Evolutionary conservation across 2,113 vertebrate genomes (phyloP), one percentile per base, ranked within the genome.

Genomic region (Ranitomeya imitator): DNA sequence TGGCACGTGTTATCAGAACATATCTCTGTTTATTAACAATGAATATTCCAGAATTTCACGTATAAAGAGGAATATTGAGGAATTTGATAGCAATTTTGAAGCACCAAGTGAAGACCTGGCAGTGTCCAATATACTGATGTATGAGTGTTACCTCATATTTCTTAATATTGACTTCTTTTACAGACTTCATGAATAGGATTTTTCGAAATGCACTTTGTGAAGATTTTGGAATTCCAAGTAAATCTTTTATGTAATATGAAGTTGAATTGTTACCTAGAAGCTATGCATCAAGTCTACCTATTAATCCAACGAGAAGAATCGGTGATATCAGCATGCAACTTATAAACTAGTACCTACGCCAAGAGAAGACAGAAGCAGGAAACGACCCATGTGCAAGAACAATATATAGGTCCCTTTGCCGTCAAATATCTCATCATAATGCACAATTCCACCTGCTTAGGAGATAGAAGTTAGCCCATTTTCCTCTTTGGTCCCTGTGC

Each of bases 21-120:
- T 84, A 88, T 84, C 54, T 88, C 87, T 88, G 86, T 88, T 78
- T 88, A 84, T 88, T 88, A 88, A 84, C 87, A 88, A 84, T 51
- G 73, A 67, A 78, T 78, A 78, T 84, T 83, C 87, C 87, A 88
- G 87, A 88, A 78, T 61, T 82, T 61, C 51, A n/a, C 55, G 76
- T 77, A 60, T 83, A 77, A 78, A 77, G 60, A 7, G 87, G 57
- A 83, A 77, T 88, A 65, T 88, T 54, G 77, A 7, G 87, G 57
- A 83, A 77, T 88, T 76, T 88, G 67, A 83, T 88, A 71, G 74
- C 55, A 45, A 63, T 71, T 61, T 67, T 61, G 57, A 73, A 76
- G 73, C 55, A 86, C 71, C 71, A 78, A 77, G 69, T 54, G 71
- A 80, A 81, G 51, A 45, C 31, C 86, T 88, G 45, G 59, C 73